Evolutionary conservation across 2,888 invertebrate species (phyloP).

Genomic region (Trichogramma evanescens): DNA sequence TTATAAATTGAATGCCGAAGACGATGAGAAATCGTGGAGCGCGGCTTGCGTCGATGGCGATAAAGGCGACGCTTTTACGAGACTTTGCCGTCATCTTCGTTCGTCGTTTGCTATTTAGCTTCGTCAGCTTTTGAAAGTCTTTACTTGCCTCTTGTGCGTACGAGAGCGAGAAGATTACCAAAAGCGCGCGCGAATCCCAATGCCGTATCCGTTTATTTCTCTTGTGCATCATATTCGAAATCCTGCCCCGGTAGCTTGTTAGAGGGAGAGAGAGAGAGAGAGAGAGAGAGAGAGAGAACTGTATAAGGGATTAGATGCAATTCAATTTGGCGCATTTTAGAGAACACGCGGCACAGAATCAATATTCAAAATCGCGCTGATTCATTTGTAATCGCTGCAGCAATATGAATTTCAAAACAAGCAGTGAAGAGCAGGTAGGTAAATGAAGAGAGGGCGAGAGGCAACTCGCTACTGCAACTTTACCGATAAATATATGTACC

Average conservation of each 20-base stretch:
- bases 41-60: conserved; percentile 24
- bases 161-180: too few species aligned
- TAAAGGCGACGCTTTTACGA: conserved; percentile 30
- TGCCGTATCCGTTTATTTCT: neutral
- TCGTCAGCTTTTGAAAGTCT: neutral
- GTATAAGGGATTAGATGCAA: too few species aligned
- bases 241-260: conserved; percentile 1
- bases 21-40: conserved; percentile 31
- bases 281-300: too few species aligned
- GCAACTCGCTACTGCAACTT: too few species aligned
- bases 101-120: neutral
- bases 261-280: neutral
- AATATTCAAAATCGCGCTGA: too few species aligned
- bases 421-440: too few species aligned
- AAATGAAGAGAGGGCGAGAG: too few species aligned
- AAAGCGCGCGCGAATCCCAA: neutral
- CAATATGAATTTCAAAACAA: too few species aligned
- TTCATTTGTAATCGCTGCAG: too few species aligned
- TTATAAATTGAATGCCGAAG: conserved; percentile 36
- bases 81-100: conserved; percentile 15
- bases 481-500: too few species aligned
- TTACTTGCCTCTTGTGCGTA: neutral
- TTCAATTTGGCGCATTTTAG: too few species aligned
- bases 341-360: too few species aligned
- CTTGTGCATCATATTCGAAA: neutral